phyloP scores from a whole-genome alignment of 2,797 vertebrate species.

The Gallirallus australis region DNA sequence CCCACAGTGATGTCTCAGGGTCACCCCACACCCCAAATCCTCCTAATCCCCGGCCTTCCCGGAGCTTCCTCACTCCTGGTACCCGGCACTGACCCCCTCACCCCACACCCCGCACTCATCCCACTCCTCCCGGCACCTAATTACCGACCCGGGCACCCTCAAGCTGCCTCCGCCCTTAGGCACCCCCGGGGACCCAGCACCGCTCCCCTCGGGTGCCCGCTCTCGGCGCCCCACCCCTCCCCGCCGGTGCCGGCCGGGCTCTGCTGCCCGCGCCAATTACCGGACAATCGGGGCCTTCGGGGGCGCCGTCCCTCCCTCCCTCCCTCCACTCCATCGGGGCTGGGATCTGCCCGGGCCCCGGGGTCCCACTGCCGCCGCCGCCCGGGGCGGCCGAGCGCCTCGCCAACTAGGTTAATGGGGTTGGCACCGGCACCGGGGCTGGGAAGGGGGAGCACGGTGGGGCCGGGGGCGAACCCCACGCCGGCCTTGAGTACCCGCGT shows the following conservation, averaged over 20 bases:
- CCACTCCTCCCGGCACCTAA: not conserved
- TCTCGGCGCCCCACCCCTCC: not conserved
- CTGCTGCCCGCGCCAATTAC: conserved; percentile 56
- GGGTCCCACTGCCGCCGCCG: conserved; percentile 34
- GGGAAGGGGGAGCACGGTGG: not conserved
- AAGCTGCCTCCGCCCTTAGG: too few species aligned
- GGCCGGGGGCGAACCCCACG: not conserved
- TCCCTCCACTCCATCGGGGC: not conserved
- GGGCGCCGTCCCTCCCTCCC: not conserved
- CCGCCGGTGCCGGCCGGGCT: not conserved
- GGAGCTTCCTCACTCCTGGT: too few species aligned
- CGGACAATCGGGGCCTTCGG: not conserved
- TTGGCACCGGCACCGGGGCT: not conserved
- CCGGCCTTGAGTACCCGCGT: not conserved
- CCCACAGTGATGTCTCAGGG: too few species aligned
- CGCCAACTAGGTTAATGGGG: conserved; percentile 66
- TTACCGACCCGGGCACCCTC: not conserved
- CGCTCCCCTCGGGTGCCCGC: not conserved
- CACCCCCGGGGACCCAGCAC: too few species aligned
- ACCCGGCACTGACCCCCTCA: not conserved
- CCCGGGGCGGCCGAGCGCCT: conserved; percentile 10
- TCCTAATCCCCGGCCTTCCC: not conserved
- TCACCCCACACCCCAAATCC: too few species aligned
- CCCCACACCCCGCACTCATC: not conserved
- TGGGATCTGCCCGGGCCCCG: conserved; percentile 15